Conservation (phyloP, 2,797 vertebrate species). For the Lagothrix lagotricha region DNA sequence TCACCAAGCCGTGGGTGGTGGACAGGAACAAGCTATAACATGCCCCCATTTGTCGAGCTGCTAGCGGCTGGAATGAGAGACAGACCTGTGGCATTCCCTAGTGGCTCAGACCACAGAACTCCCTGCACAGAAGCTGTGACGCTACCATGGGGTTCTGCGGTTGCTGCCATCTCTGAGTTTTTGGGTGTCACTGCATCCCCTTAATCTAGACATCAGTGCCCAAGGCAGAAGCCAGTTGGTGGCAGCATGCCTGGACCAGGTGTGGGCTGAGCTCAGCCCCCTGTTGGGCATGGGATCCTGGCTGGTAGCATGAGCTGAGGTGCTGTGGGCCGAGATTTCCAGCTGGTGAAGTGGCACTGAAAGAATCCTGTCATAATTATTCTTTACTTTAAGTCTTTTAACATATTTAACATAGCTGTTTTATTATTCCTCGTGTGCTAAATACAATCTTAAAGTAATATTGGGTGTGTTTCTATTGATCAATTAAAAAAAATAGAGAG, state of each 20-base stretch:
- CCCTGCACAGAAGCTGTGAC: not conserved
- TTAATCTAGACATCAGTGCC: not conserved
- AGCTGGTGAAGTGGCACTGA: not conserved
- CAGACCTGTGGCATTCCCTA: not conserved
- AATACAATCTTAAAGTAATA: not conserved
- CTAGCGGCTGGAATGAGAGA: not conserved
- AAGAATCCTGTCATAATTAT: not conserved
- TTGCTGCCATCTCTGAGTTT: not conserved
- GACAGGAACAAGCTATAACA: not conserved
- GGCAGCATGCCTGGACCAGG: not conserved
- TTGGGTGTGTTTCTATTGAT: not conserved
- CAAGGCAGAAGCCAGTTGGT: not conserved
- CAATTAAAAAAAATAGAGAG: not conserved
- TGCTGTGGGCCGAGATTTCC: not conserved
- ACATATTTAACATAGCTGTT: not conserved
- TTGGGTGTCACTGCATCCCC: not conserved
- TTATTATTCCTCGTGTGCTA: not conserved
- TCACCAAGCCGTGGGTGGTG: not conserved
- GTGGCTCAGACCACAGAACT: not conserved
- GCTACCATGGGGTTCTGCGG: not conserved
- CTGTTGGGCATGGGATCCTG: not conserved
- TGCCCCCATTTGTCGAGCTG: not conserved
- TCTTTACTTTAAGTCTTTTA: not conserved
- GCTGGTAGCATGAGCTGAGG: not conserved
- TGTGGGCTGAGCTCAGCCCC: not conserved